These are phyloP conservation scores for Vicugna pacos DNA, from an alignment of 2,113 vertebrate species.

Conservation along the genomic window DNA sequence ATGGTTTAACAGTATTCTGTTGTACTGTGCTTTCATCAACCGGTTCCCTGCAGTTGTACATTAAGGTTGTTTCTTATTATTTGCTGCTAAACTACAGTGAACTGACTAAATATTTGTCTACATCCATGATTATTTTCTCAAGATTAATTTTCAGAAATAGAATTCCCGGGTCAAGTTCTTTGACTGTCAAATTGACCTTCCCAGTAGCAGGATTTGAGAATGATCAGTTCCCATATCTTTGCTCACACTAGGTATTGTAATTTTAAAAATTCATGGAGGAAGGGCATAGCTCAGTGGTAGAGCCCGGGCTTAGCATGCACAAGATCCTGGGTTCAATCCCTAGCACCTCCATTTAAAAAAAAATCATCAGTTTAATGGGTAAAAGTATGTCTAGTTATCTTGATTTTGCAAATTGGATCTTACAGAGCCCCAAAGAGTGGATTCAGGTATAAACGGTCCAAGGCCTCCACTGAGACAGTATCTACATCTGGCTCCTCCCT, in stretches of 20 bases:
- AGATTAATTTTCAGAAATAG: constrained; percentile 3
- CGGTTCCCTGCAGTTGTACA: neutral
- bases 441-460: neutral
- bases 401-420: neutral
- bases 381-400: neutral
- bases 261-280: neutral
- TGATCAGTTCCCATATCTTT: neutral
- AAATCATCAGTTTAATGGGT: neutral
- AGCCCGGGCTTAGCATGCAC: no score
- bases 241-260: neutral
- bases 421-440: neutral
- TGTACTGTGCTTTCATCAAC: neutral
- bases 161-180: neutral
- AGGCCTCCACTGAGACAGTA: neutral
- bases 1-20: neutral
- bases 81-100: neutral
- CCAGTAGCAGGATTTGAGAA: neutral
- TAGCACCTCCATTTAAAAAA: no score
- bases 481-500: neutral
- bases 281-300: no score
- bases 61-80: constrained; percentile 45
- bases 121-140: neutral
- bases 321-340: no score
- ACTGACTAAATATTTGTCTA: neutral
- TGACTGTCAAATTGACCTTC: neutral